phyloP scores from a whole-genome alignment of 2,888 invertebrate genomes.

The Lepidocyrtoides sp. region DNA sequence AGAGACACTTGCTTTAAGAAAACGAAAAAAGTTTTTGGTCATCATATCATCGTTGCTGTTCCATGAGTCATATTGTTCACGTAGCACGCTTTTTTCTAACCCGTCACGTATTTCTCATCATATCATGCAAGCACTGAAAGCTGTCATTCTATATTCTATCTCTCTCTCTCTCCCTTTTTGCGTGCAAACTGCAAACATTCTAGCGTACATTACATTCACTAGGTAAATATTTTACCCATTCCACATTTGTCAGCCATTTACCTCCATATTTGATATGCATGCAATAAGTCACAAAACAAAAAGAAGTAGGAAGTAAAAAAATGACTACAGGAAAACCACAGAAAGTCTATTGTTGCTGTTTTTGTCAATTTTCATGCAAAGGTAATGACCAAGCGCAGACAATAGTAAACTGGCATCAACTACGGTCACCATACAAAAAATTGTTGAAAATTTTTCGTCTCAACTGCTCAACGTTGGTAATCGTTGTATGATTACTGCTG shows the following conservation, averaged over 20 bases:
- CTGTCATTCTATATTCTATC: not conserved
- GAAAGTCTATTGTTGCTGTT: not conserved
- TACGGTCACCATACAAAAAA: not conserved
- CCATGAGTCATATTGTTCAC: conserved; percentile 42
- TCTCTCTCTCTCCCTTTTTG: not conserved
- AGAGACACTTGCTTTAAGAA: not conserved
- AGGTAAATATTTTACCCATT: conserved; percentile 1
- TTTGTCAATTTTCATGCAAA: conserved; percentile 20
- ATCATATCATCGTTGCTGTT: not conserved
- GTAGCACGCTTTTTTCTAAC: conserved; percentile 1
- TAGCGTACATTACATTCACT: not conserved
- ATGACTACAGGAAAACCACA: conserved; percentile 25
- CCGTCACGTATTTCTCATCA: not conserved
- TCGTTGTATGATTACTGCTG: not conserved
- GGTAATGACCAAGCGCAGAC: not conserved
- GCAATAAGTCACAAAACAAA: not conserved
- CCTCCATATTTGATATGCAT: conserved; percentile 29
- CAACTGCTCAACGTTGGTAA: not conserved
- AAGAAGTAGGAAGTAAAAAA: conserved; percentile 45
- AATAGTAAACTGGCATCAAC: not conserved
- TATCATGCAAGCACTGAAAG: not conserved
- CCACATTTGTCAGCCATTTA: conserved; percentile 25
- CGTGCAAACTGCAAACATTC: not conserved
- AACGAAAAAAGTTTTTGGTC: not conserved
- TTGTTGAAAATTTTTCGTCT: not conserved